Conservation (phyloP, 2,113 vertebrate genomes). For the Lutjanus erythropterus region DNA sequence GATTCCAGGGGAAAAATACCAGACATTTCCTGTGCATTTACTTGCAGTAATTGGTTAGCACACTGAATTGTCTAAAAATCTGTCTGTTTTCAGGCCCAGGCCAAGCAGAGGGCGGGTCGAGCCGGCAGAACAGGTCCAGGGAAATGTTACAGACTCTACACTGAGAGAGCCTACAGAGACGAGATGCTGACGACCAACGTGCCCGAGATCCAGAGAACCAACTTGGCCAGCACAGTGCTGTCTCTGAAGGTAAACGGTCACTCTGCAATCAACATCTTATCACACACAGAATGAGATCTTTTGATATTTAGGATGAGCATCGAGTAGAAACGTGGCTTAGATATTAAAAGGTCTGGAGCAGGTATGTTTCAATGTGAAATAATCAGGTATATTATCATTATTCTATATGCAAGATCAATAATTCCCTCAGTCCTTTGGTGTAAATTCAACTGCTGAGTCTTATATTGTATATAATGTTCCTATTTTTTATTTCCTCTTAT, state of each 20-base stretch:
- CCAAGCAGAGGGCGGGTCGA: slow-evolving; percentile 95
- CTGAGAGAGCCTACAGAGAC: slow-evolving; percentile 96
- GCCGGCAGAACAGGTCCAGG: slow-evolving; percentile 96
- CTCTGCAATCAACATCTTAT: not conserved
- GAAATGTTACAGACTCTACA: slow-evolving; percentile 96
- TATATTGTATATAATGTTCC: no score
- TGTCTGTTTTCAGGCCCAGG: slow-evolving; percentile 89
- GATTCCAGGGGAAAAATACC: no score
- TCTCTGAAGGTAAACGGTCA: slow-evolving; percentile 91
- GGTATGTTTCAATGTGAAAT: no score
- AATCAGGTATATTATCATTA: no score
- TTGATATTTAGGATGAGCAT: not conserved
- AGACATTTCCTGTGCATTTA: not conserved
- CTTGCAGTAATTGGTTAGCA: not conserved
- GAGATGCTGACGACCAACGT: slow-evolving; percentile 96
- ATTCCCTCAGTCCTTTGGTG: no score
- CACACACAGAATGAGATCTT: not conserved
- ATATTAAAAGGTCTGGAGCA: no score
- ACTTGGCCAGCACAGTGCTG: slow-evolving; percentile 95
- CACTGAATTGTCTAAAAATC: not conserved
- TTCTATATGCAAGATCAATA: no score
- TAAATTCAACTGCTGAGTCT: no score
- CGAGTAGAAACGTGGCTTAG: not conserved
- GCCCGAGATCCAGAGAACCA: slow-evolving; percentile 98
- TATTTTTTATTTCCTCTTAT: no score